Evolutionary conservation across 2,797 vertebrate species (phyloP), one percentile per base, ranked within the genome.

Genomic region (Scolopax bukidnonensis): DNA sequence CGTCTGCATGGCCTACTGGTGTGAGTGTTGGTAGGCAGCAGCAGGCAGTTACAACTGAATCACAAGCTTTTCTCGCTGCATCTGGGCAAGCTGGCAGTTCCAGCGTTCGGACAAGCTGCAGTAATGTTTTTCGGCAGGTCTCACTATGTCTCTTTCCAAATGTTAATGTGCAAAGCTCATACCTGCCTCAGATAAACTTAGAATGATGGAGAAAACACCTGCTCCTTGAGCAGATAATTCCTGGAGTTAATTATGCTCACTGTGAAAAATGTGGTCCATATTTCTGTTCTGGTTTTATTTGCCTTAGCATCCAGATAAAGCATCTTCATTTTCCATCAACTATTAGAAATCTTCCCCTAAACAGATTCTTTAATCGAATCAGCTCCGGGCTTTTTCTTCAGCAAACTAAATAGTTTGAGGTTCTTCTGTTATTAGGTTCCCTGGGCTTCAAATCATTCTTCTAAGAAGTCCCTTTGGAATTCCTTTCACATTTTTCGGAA

Each of bases 281-380:
- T 67, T 91, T 93, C 77, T 95, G 64, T 63, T 86, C 28, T 53
- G 23, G 24, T 69, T 91, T 84, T 91, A 81, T 77, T 86, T 95
- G 73, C 16, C 50, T 90, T 48, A 53, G 12, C 51, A 91, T 93
- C 38, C 59, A 87, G 50, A 17, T 78, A 53, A 65, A 51, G 43
- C 75, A 90, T 67, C 32, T 84, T 81, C 24, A 10, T 80, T 60
- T 82, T 54, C 27, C 18, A 60, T 81, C 65, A 89, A 43, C 54
- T 84, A 33, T 50, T 71, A 68, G 33, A 86, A 89, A 75, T 65
- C 33, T 69, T 77, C 25, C 70, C 60, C 60, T 81, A 70, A 80
- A 73, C 12, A 84, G 79, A 54, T 69, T 69, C 25, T 69, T 69
- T 0, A 6, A n/a, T 51, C 4, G 3, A 90, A 87, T 48, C 10